phyloP scores from a whole-genome alignment of 2,888 invertebrate species.

The Cepaea hortensis region DNA sequence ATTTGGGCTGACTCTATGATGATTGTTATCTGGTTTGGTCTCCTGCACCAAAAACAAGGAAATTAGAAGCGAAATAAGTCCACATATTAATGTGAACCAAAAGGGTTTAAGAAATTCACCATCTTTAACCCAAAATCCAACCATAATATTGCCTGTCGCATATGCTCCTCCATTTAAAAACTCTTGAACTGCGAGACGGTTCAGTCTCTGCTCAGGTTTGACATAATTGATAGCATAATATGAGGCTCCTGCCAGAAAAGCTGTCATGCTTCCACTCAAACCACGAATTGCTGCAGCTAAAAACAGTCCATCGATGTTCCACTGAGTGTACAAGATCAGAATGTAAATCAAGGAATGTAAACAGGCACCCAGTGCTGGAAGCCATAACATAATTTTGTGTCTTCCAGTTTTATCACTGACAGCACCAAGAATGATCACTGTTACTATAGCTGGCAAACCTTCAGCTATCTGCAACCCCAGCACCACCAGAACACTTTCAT shows the following conservation, averaged over 20 bases:
- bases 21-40: constrained; percentile 47
- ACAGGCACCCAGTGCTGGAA: constrained; percentile 72
- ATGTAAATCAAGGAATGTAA: constrained; percentile 70
- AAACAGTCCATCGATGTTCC: constrained; percentile 71
- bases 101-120: constrained; percentile 72
- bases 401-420: constrained; percentile 73
- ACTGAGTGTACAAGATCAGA: constrained; percentile 67
- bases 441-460: constrained; percentile 71
- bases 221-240: constrained; percentile 70
- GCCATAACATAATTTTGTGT: constrained; percentile 72
- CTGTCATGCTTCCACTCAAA: constrained; percentile 71
- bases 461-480: constrained; percentile 73
- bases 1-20: constrained; percentile 50
- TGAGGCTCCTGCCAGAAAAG: constrained; percentile 68
- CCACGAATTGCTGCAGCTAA: constrained; percentile 71
- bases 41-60: constrained; percentile 71
- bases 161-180: constrained; percentile 70
- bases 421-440: constrained; percentile 73
- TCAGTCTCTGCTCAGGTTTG: constrained; percentile 63
- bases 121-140: constrained; percentile 70
- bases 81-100: constrained; percentile 72
- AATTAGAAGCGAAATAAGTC: constrained; percentile 68
- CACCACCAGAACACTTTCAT: constrained; percentile 65
- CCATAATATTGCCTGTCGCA: constrained; percentile 71
- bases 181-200: constrained; percentile 68